A percentile compares a stretch with the other conserved stretches of the same genome.
Evolutionary conservation across 1,140 invertebrate genomes (phyloP).

Genomic region (Trialeurodes vaporariorum): DNA sequence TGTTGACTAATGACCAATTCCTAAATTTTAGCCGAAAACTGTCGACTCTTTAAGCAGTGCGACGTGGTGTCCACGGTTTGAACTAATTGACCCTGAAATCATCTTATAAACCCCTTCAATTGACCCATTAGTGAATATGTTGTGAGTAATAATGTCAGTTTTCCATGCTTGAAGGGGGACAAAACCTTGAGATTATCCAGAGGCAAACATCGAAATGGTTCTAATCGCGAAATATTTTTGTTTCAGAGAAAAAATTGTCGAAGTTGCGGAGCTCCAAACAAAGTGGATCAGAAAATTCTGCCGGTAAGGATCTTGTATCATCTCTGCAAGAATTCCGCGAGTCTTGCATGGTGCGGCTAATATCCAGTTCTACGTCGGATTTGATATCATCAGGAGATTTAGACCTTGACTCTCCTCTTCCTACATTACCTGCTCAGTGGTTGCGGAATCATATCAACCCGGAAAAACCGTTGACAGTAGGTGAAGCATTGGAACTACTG

Average conservation of each 20-base stretch:
- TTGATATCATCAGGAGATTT: not conserved
- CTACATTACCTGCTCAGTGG: conserved; percentile 18
- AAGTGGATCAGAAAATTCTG: not conserved
- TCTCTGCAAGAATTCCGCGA: not conserved
- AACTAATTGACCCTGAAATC: too few relatives aligned
- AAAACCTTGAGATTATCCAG: too few relatives aligned
- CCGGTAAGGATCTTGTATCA: not conserved
- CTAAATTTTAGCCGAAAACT: too few relatives aligned
- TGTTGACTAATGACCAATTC: too few relatives aligned
- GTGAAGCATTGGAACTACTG: conserved; percentile 40
- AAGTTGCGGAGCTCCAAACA: not conserved
- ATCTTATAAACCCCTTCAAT: too few relatives aligned
- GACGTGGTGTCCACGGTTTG: too few relatives aligned
- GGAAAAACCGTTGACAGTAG: conserved; percentile 30
- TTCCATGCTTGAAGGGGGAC: too few relatives aligned
- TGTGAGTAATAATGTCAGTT: too few relatives aligned
- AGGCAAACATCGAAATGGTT: too few relatives aligned
- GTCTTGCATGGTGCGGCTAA: not conserved
- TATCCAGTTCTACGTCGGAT: not conserved
- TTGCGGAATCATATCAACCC: conserved; percentile 23
- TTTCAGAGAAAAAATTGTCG: not conserved
- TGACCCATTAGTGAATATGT: too few relatives aligned
- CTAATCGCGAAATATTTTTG: too few relatives aligned
- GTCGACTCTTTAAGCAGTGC: too few relatives aligned
- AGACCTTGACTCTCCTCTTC: not conserved